These are phyloP conservation scores for Drosophila navojoa DNA, from an alignment of 1,140 invertebrate genomes.

Conservation along the genomic window DNA sequence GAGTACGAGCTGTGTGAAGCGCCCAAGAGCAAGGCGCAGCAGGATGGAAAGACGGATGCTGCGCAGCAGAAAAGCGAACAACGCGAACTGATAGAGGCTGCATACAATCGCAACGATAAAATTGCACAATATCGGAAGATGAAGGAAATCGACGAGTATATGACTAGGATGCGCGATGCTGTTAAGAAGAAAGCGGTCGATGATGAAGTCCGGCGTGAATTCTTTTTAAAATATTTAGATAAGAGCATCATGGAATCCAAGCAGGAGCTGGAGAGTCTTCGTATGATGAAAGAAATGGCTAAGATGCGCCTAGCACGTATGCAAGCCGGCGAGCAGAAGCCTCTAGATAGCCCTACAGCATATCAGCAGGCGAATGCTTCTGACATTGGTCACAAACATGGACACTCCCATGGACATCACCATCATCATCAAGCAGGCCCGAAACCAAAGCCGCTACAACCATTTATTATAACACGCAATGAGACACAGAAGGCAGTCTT, in stretches of 20 bases:
- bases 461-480: conserved; percentile 96
- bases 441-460: conserved; percentile 87
- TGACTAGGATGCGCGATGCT: conserved; percentile 87
- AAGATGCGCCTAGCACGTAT: conserved; percentile 85
- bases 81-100: conserved; percentile 80
- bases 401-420: conserved; percentile 34
- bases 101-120: conserved; percentile 88
- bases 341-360: not conserved
- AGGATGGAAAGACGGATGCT: conserved; percentile 32
- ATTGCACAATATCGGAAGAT: conserved; percentile 91
- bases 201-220: conserved; percentile 92
- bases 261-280: conserved; percentile 91
- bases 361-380: not conserved
- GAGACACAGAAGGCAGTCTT: conserved; percentile 95
- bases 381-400: conserved; percentile 41
- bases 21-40: conserved; percentile 29
- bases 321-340: conserved; percentile 22
- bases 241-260: conserved; percentile 89
- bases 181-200: conserved; percentile 88
- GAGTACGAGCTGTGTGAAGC: conserved; percentile 89
- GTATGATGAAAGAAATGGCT: conserved; percentile 90
- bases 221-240: conserved; percentile 91
- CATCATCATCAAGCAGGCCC: conserved; percentile 50
- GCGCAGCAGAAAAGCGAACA: conserved; percentile 64
- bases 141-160: conserved; percentile 90